Evolutionary conservation across 2,113 vertebrate genomes (phyloP), one percentile per base, ranked within the genome.

Genomic region (Oostethus manadensis): DNA sequence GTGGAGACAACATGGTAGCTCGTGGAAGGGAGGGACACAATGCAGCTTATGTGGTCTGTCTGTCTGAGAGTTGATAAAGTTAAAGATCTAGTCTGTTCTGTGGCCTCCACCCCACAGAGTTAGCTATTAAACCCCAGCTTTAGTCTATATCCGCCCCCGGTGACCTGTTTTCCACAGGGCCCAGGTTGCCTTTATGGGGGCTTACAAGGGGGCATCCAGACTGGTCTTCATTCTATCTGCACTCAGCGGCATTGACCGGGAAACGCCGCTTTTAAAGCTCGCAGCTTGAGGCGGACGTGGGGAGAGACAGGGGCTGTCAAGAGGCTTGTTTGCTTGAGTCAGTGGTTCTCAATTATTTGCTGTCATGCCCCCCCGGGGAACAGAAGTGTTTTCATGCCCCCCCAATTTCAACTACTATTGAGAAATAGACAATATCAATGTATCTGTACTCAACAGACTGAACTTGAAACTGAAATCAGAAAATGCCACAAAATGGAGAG

Each of bases 81-180:
- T 71, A 26, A 42, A 46, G 23, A 66, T 71, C 62, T 67, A 66
- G 67, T 79, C 66, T 72, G 56, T 14, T 10, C 14, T 45, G 58
- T 66, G 66, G 58, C 80, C 71, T 73, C 76, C 60, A 71, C 70
- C 81, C 79, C 60, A 68, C 78, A 70, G 75, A 49, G 76, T 80
- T 69, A 80, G 72, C 74, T 78, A 88, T 87, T 85, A 89, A 84
- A 83, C 54, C 58, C 38, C 16, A 71, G 75, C 73, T 77, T 71
- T 86, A 78, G 70, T 75, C 71, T 82, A 82, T 78, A 85, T 81
- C 76, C 60, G 69, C 80, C 69, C 51, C 72, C 11, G 56, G 66
- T 80, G 80, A 83, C 77, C 80, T 75, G 64, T 70, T 73, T 66
- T 20, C 59, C 62, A 58, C 61, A 61, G 70, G 55, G 60, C 58